Evolutionary conservation across 2,113 vertebrate species (phyloP).

Genomic region (pig (Sus scrofa)): DNA sequence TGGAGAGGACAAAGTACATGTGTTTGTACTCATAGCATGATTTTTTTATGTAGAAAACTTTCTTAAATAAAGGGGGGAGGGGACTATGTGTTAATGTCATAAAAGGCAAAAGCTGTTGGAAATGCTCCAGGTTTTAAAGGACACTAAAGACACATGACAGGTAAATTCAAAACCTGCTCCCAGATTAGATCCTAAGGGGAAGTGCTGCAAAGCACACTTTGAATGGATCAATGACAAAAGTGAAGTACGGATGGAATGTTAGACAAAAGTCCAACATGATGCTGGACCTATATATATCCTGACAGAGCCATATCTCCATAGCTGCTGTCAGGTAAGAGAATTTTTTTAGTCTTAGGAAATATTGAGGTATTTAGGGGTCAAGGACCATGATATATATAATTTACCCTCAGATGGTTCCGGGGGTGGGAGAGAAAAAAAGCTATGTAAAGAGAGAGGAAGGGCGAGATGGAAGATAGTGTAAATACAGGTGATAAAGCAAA

Average conservation of each 20-base stretch:
- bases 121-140: neutral
- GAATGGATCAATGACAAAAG: neutral
- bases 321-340: neutral
- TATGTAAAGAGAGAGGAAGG: neutral
- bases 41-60: conserved; percentile 1
- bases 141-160: neutral
- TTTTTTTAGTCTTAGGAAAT: neutral
- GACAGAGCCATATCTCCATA: neutral
- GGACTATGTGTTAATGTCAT: neutral
- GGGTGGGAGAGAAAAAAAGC: neutral
- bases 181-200: neutral
- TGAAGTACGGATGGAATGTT: neutral
- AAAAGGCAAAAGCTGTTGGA: neutral
- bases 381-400: neutral
- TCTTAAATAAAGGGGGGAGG: neutral
- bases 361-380: neutral
- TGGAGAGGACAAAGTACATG: neutral
- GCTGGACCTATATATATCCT: neutral
- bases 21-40: neutral
- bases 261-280: neutral
- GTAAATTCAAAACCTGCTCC: neutral
- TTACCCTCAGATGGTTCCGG: neutral
- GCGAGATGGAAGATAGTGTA: neutral
- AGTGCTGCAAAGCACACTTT: neutral
- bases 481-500: neutral